Evolutionary conservation across 2,888 invertebrate genomes (phyloP), one percentile per base, ranked within the genome.

Genomic region (Pocota personata): DNA sequence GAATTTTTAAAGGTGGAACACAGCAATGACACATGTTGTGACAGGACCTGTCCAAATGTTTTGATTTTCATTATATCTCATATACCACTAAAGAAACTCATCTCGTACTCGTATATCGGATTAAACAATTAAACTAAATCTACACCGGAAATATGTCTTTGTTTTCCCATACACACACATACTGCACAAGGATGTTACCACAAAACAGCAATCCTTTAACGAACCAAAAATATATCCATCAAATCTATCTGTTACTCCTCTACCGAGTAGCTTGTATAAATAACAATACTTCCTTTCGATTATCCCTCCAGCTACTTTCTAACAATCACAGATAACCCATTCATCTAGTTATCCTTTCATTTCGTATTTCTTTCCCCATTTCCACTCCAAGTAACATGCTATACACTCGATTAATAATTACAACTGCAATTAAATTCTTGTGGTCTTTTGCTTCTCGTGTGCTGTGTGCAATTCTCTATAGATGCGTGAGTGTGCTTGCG

Each of bases 401-500:
- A 66, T 35, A 75, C 43, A 69, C 79, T 83, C 78, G 79, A 83
- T 83, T 83, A 83, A 83, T 83, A 83, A 83, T 83, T 79, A 79
- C 83, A 78, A 73, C 79, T 83, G 83, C 83, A 79, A 83, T 83
- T 83, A 83, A 83, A 83, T 79, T 60, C 83, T 69, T 83, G 78
- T 71, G 83, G 83, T 79, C 7, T 52, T 37, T 32, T 32, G 32
- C 32, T 32, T 50, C 58, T 82, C 27, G 55, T 66, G 50, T 58
- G 77, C n/a, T n/a, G 55, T 62, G 57, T 77, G 40, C 50, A 75
- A 52, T 14, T 62, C 67, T 24, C 40, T 43, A 14, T 40, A 24
- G 40, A 52, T 32, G 2, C 32, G 40, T 30, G 21, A 16, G 14
- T 57, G 8, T 16, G 32, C 3, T 24, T 6, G 19, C 32, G 6